Evolutionary conservation across 1,140 invertebrate genomes (phyloP), one percentile per base, ranked within the genome.

Genomic region (Bemisia tabaci): DNA sequence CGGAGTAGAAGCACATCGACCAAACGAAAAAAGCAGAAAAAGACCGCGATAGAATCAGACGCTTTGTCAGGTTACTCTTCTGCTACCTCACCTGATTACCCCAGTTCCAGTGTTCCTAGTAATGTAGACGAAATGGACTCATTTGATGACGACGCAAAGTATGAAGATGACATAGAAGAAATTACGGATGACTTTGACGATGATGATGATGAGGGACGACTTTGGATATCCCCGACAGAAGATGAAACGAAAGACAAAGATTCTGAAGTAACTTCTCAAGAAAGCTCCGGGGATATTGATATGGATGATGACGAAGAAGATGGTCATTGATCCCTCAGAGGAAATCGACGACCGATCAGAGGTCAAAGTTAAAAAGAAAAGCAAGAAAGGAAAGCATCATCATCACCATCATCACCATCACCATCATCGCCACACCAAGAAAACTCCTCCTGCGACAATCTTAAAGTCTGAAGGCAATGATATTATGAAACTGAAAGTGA

Each of bases 401-500:
- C 64, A 65, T 26, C 72, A 73, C 61, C 69, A 69, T 23, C 65
- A 68, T 12, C 73, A 73, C 61, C 73, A 73, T 64, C 72, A 73
- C 26, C 70, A 71, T 22, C 65, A 67, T 22, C 67, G 67, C 26
- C 27, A 66, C 26, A 59, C 67, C 2, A 65, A 69, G 23, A 69
- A 70, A 39, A 64, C 70, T 21, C 71, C 72, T 2, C 72, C 70
- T 0, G 74, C 74, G 1, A 73, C 72, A 22, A 74, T 75, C 12
- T 64, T 75, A 0, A 72, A 73, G n/a, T 72, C 72, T 0, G 62
- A 62, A 21, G 69, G 70, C 11, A 69, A 66, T 21, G 73, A 75
- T 60, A 69, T 72, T 26, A 71, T 74, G 70, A 75, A 75, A 60
- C 63, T 75, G 23, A 75, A 75, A 65, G 69, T 75, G 22, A 75